Conservation (phyloP, 2,888 invertebrate species). For the Luperina testacea region DNA sequence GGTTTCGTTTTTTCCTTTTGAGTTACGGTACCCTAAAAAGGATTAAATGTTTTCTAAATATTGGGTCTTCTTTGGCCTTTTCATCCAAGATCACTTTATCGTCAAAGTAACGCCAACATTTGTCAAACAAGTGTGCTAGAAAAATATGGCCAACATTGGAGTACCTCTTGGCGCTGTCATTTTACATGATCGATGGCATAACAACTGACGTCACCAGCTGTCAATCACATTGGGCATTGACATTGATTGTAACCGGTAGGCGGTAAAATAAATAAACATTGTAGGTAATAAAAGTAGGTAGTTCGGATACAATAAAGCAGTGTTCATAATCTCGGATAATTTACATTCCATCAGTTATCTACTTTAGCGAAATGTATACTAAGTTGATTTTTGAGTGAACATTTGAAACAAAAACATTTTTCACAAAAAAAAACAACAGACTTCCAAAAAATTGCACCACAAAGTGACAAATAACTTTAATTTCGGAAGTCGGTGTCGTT, state of each 20-base stretch:
- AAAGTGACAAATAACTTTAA: too few species aligned
- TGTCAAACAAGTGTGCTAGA: neutral
- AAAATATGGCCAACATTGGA: constrained; percentile 14
- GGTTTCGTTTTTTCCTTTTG: too few species aligned
- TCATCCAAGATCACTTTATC: neutral
- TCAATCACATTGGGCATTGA: constrained; percentile 56
- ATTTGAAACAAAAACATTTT: neutral
- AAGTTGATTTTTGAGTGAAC: neutral
- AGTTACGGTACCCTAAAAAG: too few species aligned
- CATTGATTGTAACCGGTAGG: constrained; percentile 48
- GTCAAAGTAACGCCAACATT: constrained; percentile 11
- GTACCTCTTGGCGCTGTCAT: constrained; percentile 16
- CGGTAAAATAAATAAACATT: constrained; percentile 48
- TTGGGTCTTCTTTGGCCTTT: too few species aligned
- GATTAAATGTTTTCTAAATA: neutral
- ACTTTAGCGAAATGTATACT: neutral
- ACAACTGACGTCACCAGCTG: constrained; percentile 42
- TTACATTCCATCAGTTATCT: neutral
- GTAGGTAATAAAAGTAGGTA: constrained; percentile 22
- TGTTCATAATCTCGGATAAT: neutral
- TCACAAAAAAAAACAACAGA: too few species aligned
- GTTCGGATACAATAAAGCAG: constrained; percentile 3
- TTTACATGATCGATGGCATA: constrained; percentile 32
- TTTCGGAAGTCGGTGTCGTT: too few species aligned
- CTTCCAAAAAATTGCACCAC: too few species aligned